Evolutionary conservation across 2,888 invertebrate genomes (phyloP).

Genomic region (Cerceris rybyensis): DNA sequence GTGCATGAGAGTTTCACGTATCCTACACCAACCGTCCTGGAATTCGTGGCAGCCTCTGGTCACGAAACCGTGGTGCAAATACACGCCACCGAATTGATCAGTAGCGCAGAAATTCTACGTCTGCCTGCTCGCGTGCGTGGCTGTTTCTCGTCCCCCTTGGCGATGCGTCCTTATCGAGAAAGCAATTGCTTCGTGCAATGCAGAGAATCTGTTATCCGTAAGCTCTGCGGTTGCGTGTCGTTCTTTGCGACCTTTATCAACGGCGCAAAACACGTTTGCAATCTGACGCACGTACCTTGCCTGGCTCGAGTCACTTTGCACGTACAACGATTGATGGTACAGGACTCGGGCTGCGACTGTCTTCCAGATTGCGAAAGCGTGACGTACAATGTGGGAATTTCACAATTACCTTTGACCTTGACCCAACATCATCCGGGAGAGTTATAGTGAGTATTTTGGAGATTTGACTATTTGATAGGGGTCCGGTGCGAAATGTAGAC

Average conservation of each 20-base stretch:
- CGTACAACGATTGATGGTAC: constrained; percentile 56
- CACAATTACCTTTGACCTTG: constrained; percentile 60
- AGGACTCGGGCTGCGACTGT: constrained; percentile 61
- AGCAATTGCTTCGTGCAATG: constrained; percentile 78
- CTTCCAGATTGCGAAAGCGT: constrained; percentile 67
- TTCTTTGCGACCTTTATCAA: constrained; percentile 71
- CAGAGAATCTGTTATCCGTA: constrained; percentile 62
- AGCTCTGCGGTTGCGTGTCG: constrained; percentile 76
- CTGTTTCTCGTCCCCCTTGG: constrained; percentile 54
- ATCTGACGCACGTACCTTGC: constrained; percentile 75
- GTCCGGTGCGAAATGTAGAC: too few species aligned
- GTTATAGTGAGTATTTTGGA: constrained; percentile 64
- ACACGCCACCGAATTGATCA: constrained; percentile 55
- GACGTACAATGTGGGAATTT: constrained; percentile 52
- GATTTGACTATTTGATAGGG: neutral
- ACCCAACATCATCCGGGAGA: constrained; percentile 55
- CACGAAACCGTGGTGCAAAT: constrained; percentile 66
- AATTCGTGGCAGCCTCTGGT: constrained; percentile 61
- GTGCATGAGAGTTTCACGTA: constrained; percentile 75
- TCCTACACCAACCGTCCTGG: constrained; percentile 67
- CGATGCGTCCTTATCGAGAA: constrained; percentile 63
- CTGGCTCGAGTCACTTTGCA: constrained; percentile 59
- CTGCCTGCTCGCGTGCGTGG: constrained; percentile 62
- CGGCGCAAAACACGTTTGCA: constrained; percentile 67
- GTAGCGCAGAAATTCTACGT: constrained; percentile 62